phyloP scores from a whole-genome alignment of 2,888 invertebrate species.

The Eupithecia abbreviata region DNA sequence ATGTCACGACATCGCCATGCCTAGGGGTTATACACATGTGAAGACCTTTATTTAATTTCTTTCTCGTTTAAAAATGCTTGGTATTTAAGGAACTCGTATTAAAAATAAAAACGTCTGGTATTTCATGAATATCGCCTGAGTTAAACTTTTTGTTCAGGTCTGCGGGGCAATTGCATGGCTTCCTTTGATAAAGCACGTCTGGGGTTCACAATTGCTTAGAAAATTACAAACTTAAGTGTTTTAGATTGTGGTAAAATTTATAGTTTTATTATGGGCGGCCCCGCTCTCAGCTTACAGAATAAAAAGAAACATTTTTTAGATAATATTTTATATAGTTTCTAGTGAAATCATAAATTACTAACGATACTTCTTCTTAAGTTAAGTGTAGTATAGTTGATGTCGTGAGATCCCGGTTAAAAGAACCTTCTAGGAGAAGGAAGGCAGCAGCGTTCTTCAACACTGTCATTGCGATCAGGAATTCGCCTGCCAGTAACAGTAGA shows the following conservation, averaged over 20 bases:
- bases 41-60: constrained; percentile 13
- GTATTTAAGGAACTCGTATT: neutral
- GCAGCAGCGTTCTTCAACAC: neutral
- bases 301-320: neutral
- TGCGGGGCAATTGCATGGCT: constrained; percentile 2
- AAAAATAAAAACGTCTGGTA: neutral
- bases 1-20: constrained; percentile 30
- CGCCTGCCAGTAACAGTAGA: neutral
- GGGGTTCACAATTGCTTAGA: neutral
- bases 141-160: constrained; percentile 1
- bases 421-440: neutral
- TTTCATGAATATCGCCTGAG: constrained; percentile 1
- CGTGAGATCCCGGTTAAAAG: neutral
- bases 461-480: neutral
- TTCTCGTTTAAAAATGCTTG: constrained; percentile 6
- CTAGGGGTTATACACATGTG: constrained; percentile 20
- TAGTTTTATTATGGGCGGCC: neutral
- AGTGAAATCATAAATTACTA: neutral
- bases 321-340: neutral
- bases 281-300: neutral
- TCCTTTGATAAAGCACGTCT: neutral
- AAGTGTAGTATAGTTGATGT: neutral
- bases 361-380: neutral
- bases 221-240: neutral
- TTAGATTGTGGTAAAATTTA: neutral